A percentile compares a stretch with the other conserved stretches of the same genome.
Conservation (phyloP, 2,888 invertebrate species). For the Nesidiocoris tenuis region DNA sequence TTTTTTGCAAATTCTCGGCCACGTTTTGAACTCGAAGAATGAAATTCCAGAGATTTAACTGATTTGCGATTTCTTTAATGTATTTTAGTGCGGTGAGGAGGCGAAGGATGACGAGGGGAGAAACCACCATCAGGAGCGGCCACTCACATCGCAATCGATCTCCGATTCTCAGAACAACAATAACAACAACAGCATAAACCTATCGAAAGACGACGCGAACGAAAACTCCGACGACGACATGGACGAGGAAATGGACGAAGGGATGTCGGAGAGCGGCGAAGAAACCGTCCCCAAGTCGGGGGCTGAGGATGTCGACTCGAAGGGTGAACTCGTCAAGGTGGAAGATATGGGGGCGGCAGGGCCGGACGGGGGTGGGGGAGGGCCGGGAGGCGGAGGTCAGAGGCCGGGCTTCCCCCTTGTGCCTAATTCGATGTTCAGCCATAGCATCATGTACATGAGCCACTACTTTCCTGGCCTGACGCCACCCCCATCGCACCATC, state of each 20-base stretch:
- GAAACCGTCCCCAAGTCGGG: slow-evolving; percentile 53
- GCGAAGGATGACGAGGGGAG: slow-evolving; percentile 33
- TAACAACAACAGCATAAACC: slow-evolving; percentile 19
- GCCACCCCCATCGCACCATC: slow-evolving; percentile 59
- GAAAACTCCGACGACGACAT: slow-evolving; percentile 53
- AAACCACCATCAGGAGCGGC: slow-evolving; percentile 16
- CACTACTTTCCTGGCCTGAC: slow-evolving; percentile 73
- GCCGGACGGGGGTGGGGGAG: slow-evolving; percentile 51
- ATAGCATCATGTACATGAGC: slow-evolving; percentile 89
- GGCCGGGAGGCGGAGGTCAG: slow-evolving; percentile 36
- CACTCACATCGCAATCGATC: slow-evolving; percentile 13
- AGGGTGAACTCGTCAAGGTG: slow-evolving; percentile 9
- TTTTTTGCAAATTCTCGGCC: no score
- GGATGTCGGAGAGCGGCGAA: slow-evolving; percentile 57
- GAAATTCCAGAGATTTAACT: no score
- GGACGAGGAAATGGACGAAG: slow-evolving; percentile 45
- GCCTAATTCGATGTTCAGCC: slow-evolving; percentile 84
- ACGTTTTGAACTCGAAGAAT: no score
- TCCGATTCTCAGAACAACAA: slow-evolving; percentile 37
- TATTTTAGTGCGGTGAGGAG: slow-evolving; percentile 36
- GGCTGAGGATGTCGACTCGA: slow-evolving; percentile 9
- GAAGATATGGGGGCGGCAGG: slow-evolving; percentile 52
- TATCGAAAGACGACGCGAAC: slow-evolving; percentile 55
- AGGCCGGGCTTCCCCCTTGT: slow-evolving; percentile 69
- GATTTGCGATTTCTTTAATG: no score